These are phyloP conservation scores for Parotia lawesii DNA, from an alignment of 2,113 vertebrate genomes.

Conservation along the genomic window DNA sequence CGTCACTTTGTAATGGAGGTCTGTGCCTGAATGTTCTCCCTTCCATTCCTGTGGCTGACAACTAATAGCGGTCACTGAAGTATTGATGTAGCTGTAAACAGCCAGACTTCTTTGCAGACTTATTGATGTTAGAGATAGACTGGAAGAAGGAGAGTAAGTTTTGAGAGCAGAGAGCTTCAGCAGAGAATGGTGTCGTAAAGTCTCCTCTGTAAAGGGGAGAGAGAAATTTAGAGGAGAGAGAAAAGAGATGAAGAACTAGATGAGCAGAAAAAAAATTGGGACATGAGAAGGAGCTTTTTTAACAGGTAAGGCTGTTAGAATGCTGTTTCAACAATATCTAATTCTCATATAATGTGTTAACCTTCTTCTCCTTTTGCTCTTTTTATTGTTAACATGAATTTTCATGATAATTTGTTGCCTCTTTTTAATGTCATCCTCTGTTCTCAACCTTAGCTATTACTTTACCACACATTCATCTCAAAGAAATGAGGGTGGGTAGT, in stretches of 20 bases:
- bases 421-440: not conserved
- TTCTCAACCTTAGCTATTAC: not conserved
- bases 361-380: not conserved
- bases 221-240: not conserved
- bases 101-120: not conserved
- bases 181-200: not conserved
- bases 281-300: not conserved
- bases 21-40: accelerated
- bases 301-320: not conserved
- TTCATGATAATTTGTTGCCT: not conserved
- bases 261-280: not conserved
- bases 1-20: not conserved
- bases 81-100: not conserved
- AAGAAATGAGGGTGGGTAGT: not conserved
- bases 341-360: not conserved
- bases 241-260: not conserved
- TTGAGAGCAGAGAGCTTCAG: not conserved
- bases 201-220: not conserved
- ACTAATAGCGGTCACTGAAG: not conserved
- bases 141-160: not conserved
- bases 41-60: not conserved
- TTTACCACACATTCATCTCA: not conserved
- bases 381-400: not conserved
- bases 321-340: not conserved
- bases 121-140: not conserved